Base-by-base conservation (phyloP, 2,888 invertebrate genomes). In the Graphium colonna region DNA sequence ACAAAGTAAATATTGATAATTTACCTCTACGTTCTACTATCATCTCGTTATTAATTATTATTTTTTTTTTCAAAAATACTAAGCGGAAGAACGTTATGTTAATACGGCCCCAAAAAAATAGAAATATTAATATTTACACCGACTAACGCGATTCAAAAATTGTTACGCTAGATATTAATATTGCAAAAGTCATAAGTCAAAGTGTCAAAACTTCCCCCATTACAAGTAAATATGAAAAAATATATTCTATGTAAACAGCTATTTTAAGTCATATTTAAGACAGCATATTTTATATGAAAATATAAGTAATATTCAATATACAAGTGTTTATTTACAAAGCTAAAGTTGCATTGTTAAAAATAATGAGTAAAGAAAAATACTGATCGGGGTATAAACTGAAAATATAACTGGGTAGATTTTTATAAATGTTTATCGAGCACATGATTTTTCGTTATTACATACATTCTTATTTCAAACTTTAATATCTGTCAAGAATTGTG, bases 161-260 rank as follows among this genome's bases (percentile, higher is more conserved):
- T 44, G 18, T 53, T 50, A 54, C 21, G 9, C 44, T 51, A 51
- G 79, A 71, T 54, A 69, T 69, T 75, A 77, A 77, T 84, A 86
- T 84, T 85, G 85, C 85, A 75, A 73, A 69, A 74, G 70, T 83
- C 81, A 79, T 81, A 83, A 82, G 78, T 80, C 68, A 61, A 72
- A 71, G 70, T 79, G 76, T 79, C 68, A 68, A 62, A 63, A 58
- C 60, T 63, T 60, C 54, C 62, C 56, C 60, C 51, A 53, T 53
- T 60, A 63, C 64, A 69, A 62, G 61, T 67, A 67, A 68, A 67
- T 79, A 77, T 79, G 82, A 80, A 86, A 86, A 86, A 82, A 84
- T 86, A 86, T 79, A 79, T 72, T 81, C 72, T 77, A 77, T 77
- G 58, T 67, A 68, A 76, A 73, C 62, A 60, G 64, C 68, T 73